Conservation (phyloP, 2,888 invertebrate genomes). For the Meiosimyza platycephala region DNA sequence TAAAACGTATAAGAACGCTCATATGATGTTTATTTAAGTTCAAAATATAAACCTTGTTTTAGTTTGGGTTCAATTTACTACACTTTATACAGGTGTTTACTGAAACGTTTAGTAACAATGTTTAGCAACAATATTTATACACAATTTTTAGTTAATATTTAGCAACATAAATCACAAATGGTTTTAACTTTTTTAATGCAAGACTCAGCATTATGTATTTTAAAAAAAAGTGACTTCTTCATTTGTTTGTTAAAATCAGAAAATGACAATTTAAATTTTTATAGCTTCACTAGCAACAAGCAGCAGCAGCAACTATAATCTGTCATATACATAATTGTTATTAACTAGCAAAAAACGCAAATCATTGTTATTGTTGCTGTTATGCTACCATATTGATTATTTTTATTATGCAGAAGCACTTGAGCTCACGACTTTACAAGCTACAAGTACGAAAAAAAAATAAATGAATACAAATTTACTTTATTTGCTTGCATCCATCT, state of each 20-base stretch:
- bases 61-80: no score
- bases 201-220: no score
- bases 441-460: neutral
- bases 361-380: neutral
- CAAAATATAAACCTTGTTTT: no score
- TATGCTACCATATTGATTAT: slow-evolving; percentile 17
- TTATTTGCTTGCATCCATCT: neutral
- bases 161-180: no score
- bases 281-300: neutral
- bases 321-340: slow-evolving; percentile 16
- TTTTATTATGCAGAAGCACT: slow-evolving; percentile 5
- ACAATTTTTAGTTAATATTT: no score
- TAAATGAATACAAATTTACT: neutral
- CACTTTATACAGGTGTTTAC: no score
- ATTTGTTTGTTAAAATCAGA: neutral
- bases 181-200: no score
- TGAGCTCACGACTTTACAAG: neutral
- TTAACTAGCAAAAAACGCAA: neutral
- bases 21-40: no score
- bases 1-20: no score
- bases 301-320: slow-evolving; percentile 8
- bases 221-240: neutral
- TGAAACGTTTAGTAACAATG: no score
- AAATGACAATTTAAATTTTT: neutral
- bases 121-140: no score